A percentile compares a stretch with the other conserved stretches of the same genome.
These are phyloP conservation scores for Branchipolynoe longqiensis DNA, from an alignment of 2,888 invertebrate genomes.

Conservation along the genomic window DNA sequence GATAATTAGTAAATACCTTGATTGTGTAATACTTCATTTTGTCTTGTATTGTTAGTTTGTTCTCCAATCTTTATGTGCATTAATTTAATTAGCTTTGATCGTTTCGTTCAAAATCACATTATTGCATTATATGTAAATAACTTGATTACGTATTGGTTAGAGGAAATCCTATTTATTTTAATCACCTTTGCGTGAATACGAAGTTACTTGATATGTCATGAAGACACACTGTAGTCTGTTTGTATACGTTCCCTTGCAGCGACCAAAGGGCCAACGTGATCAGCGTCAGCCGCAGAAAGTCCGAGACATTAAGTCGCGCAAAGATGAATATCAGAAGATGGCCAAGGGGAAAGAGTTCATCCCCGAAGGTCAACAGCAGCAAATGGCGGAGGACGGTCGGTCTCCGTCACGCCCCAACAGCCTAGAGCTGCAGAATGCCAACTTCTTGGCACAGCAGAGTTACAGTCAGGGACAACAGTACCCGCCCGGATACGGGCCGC, in stretches of 20 bases:
- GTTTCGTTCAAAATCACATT: no score
- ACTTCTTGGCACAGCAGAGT: constrained; percentile 47
- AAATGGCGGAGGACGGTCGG: constrained; percentile 45
- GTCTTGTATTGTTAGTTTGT: no score
- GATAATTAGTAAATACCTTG: no score
- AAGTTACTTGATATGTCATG: no score
- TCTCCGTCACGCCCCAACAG: constrained; percentile 62
- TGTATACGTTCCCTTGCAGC: constrained; percentile 28
- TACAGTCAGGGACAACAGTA: constrained; percentile 27
- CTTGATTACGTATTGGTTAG: neutral
- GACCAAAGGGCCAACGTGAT: constrained; percentile 57
- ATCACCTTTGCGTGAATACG: neutral
- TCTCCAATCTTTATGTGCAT: no score
- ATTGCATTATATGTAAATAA: neutral
- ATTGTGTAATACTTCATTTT: no score
- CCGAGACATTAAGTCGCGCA: constrained; percentile 54
- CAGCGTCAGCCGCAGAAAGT: constrained; percentile 53
- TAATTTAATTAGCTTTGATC: no score
- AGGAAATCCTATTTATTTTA: neutral
- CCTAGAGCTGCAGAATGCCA: constrained; percentile 59
- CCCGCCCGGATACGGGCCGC: neutral
- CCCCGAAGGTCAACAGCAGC: constrained; percentile 45
- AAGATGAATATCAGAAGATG: constrained; percentile 57
- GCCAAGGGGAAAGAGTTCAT: constrained; percentile 59
- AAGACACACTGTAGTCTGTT: neutral